Conservation (phyloP, 2,888 invertebrate species). For the Drosophila kambysellisi region DNA sequence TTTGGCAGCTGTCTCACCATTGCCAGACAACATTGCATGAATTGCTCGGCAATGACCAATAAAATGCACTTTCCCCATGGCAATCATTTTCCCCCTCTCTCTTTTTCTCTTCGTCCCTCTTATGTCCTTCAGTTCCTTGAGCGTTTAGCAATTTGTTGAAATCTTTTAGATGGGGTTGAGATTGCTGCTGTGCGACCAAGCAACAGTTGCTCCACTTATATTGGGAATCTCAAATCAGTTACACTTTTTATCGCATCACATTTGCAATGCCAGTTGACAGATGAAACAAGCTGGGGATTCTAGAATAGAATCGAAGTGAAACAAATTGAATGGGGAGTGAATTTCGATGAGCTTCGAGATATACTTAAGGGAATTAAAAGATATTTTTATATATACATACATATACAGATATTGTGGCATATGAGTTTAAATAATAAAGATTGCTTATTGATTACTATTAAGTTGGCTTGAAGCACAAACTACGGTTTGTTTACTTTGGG, state of each 20-base stretch:
- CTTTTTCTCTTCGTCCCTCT: background rate
- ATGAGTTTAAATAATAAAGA: background rate
- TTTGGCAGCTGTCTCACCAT: conserved; percentile 24
- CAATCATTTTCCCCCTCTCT: conserved; percentile 44
- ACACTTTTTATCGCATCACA: conserved; percentile 50
- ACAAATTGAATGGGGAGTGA: background rate
- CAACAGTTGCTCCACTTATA: conserved; percentile 33
- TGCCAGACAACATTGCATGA: conserved; percentile 69
- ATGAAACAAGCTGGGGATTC: conserved; percentile 28
- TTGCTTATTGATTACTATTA: background rate
- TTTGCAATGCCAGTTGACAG: conserved; percentile 45
- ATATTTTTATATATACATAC: conserved; percentile 3
- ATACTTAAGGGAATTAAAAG: conserved; percentile 1
- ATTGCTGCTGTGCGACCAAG: conserved; percentile 20
- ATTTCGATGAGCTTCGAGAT: conserved; percentile 9
- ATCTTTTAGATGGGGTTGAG: conserved; percentile 1
- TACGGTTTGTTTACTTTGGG: no score
- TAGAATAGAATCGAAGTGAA: background rate
- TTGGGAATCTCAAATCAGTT: conserved; percentile 33
- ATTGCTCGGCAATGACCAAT: conserved; percentile 68
- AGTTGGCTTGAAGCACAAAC: background rate
- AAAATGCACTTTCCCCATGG: conserved; percentile 53
- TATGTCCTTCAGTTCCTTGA: conserved; percentile 24
- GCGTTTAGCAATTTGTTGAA: conserved; percentile 32
- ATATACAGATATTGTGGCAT: background rate